phyloP scores from a whole-genome alignment of 2,888 invertebrate genomes.

The Clepsis dumicolana region DNA sequence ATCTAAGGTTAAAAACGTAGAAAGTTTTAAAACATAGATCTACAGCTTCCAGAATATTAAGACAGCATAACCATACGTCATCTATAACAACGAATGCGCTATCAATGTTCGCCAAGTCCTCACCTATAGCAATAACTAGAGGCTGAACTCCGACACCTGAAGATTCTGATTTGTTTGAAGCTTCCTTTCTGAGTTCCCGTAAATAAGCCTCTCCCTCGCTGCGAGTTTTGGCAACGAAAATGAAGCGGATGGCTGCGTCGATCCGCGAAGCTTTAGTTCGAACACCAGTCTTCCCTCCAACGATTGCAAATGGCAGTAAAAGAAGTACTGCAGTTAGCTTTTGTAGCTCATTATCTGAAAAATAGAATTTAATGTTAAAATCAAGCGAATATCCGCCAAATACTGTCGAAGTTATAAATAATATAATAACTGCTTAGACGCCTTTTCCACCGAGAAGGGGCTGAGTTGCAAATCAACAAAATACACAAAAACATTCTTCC shows the following conservation, averaged over 20 bases:
- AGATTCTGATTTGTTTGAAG: background rate
- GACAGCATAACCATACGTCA: conserved; percentile 7
- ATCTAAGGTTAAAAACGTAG: conserved; percentile 14
- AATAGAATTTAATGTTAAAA: background rate
- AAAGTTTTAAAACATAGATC: conserved; percentile 8
- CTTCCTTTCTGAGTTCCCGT: conserved; percentile 8
- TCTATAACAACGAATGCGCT: conserved; percentile 8
- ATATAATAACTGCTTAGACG: too few species aligned
- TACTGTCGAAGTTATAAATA: too few species aligned
- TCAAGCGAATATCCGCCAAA: background rate
- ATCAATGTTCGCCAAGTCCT: conserved; percentile 5
- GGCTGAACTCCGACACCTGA: conserved; percentile 9
- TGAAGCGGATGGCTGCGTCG: conserved; percentile 5
- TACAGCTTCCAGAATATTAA: conserved; percentile 1
- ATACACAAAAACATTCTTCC: background rate
- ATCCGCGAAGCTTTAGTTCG: conserved; percentile 3
- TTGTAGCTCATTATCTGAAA: conserved; percentile 2
- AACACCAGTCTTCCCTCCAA: conserved; percentile 14
- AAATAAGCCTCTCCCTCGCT: conserved; percentile 6
- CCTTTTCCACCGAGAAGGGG: too few species aligned
- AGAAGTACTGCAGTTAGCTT: conserved; percentile 19
- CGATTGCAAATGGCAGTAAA: conserved; percentile 19
- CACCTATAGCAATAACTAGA: conserved; percentile 7
- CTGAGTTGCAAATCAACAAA: too few species aligned
- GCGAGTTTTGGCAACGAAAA: conserved; percentile 9